Conservation (phyloP, 2,113 vertebrate genomes). For the Oostethus manadensis region DNA sequence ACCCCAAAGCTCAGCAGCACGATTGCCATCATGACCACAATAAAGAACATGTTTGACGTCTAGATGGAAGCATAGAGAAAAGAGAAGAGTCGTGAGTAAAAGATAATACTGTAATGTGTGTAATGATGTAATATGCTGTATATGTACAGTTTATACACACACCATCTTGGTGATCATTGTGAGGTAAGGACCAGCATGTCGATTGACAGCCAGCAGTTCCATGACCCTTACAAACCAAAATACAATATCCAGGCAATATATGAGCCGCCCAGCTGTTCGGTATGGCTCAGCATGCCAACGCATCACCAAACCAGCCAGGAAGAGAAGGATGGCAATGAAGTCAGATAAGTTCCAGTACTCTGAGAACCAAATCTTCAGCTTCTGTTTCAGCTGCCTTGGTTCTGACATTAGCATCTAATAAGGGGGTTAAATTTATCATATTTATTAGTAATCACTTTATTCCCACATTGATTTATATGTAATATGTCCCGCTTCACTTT, state of each 20-base stretch:
- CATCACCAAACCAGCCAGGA: conserved; percentile 79
- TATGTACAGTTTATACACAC: conserved; percentile 38
- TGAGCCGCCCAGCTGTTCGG: conserved; percentile 76
- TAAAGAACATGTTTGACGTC: conserved; percentile 97
- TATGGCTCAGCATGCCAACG: conserved; percentile 73
- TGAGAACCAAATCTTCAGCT: conserved; percentile 91
- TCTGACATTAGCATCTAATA: conserved; percentile 86
- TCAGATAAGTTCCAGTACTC: conserved; percentile 97
- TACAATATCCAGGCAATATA: conserved; percentile 93
- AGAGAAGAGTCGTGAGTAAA: neutral
- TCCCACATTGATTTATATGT: neutral
- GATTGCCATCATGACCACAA: conserved; percentile 96
- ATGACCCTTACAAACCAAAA: conserved; percentile 92
- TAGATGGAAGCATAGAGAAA: conserved; percentile 39
- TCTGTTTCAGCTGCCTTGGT: conserved; percentile 84
- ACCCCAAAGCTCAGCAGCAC: conserved; percentile 93
- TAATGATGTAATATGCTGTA: too few species aligned
- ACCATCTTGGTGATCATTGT: conserved; percentile 99
- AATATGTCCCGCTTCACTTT: neutral
- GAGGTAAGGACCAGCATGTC: conserved; percentile 91
- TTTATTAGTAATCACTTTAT: neutral
- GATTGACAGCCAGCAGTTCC: conserved; percentile 93
- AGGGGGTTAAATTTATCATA: neutral
- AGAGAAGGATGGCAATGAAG: conserved; percentile 83
- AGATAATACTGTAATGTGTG: neutral